Base-by-base conservation (phyloP, 2,797 vertebrate genomes). In the Adelosebastes latens region DNA sequence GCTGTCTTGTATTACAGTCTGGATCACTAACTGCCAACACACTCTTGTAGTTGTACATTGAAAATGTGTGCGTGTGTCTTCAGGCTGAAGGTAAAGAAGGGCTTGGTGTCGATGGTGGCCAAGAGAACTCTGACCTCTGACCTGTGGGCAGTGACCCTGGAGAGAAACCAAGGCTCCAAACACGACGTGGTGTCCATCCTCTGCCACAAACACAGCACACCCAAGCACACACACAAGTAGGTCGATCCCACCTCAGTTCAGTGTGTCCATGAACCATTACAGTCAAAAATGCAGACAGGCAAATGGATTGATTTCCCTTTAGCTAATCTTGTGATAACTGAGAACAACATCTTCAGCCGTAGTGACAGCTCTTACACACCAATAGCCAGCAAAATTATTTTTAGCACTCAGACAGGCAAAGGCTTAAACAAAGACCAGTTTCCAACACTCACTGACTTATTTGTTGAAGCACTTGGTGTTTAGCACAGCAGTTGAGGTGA, bases 71-170 rank as follows among this genome's bases (percentile, higher is more conserved):
- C 58, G 39, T 72, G n/a, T 75, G 32, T 70, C 8, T 27, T 65
- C 75, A 96, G 95, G 81, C 49, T 96, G 58, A 94, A 92, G 85
- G 87, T 96, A 74, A 95, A 91, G 81, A 96, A 94, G 74, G 93
- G 94, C 12, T 86, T 95, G 72, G 81, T 96, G 60, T 94, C 93
- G 0, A 75, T 94, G 80, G 80, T 92, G 74, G 90, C 88, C n/a
- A 87, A 92, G 52, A 89, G 90, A 34, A 80, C 90, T 5, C 73
- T 90, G 77, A 90, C 75, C 71, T 89, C 94, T 60, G 89, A 94
- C 63, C 76, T 86, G 6, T 96, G 95, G 95, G 74, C 88, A 5
- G 89, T 95, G 81, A 94, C 87, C 24, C 63, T 96, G 84, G 94
- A 96, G 73, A 92, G 65, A 75, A 95, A 75, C 29, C 90, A 93